Conservation (phyloP, 2,888 invertebrate species). For the Xanthorhoe spadicearia region DNA sequence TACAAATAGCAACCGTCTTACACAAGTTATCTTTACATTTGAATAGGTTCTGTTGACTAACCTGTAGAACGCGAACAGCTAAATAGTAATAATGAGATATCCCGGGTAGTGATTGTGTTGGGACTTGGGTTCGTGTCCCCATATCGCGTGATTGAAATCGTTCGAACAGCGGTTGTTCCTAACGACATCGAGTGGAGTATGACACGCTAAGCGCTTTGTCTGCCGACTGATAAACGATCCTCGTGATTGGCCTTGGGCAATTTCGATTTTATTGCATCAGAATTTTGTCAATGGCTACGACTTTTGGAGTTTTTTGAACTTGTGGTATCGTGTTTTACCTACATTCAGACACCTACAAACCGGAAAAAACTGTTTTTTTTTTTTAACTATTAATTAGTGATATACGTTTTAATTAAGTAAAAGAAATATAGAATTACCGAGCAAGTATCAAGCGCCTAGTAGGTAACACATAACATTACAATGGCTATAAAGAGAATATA, state of each 20-base stretch:
- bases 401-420: no score
- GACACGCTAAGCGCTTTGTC: conserved; percentile 71
- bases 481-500: conserved; percentile 46
- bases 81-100: conserved; percentile 44
- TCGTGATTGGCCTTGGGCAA: conserved; percentile 63
- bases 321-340: neutral
- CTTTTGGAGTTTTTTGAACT: neutral
- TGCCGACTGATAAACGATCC: conserved; percentile 66
- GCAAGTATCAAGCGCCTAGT: conserved; percentile 5
- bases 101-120: conserved; percentile 50
- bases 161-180: conserved; percentile 63
- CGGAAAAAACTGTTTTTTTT: neutral
- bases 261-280: conserved; percentile 53
- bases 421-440: neutral
- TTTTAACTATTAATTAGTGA: no score
- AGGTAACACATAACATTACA: conserved; percentile 19
- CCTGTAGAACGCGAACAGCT: conserved; percentile 54
- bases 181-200: conserved; percentile 71
- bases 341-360: neutral
- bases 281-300: conserved; percentile 34
- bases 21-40: conserved; percentile 58
- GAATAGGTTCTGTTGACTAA: conserved; percentile 57
- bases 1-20: conserved; percentile 38
- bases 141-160: conserved; percentile 66
- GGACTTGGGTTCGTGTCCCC: conserved; percentile 51